Base-by-base conservation (phyloP, 2,113 vertebrate species). In the Oxygymnocypris stewartii region DNA sequence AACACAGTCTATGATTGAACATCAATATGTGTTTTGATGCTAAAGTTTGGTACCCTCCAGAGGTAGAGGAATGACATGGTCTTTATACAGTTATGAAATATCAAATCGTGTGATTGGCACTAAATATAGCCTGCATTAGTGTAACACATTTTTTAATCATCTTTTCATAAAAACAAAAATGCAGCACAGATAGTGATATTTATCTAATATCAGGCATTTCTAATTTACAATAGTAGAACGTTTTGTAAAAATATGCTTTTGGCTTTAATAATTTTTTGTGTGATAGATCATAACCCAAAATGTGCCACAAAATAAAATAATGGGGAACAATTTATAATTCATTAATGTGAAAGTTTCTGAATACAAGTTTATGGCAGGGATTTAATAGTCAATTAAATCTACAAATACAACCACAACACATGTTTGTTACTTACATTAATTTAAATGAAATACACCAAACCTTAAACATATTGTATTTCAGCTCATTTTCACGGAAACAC, bases 41-140 rank as follows among this genome's bases (percentile, higher is more conserved):
- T 82, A 65, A 65, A 20, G 40, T 47, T 65, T 82, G 31, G 79
- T 61, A 47, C 61, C 79, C 59, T 20, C 79, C 57, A 67, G 79
- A 82, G 59, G 79, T 31, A 31, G 23, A 25, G 57, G 23, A 61
- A 61, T 23, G 57, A 1, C 20, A 61, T n/a, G 31, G 16, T 73
- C 69, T 71, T 40, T 11, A 51, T 77, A 9, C 47, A 35, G 14
- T 54, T 28, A 61, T 54, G 18, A 18, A 28, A 54, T 16, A 31
- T 77, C 6, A 77, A 77, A 18, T 31, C n/a, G 14, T 13, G 2
- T 23, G 14, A 67, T 67, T 35, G 13, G 2, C 25, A 67, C 28
- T 31, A 35, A 14, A 67, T 67, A 69, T 18, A 20, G 51, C 16
- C 57, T 54, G 35, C 65, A 67, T 2, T 3, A 71, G 9, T 71